Evolutionary conservation across 2,113 vertebrate genomes (phyloP).

Genomic region (Accipiter cooperii): DNA sequence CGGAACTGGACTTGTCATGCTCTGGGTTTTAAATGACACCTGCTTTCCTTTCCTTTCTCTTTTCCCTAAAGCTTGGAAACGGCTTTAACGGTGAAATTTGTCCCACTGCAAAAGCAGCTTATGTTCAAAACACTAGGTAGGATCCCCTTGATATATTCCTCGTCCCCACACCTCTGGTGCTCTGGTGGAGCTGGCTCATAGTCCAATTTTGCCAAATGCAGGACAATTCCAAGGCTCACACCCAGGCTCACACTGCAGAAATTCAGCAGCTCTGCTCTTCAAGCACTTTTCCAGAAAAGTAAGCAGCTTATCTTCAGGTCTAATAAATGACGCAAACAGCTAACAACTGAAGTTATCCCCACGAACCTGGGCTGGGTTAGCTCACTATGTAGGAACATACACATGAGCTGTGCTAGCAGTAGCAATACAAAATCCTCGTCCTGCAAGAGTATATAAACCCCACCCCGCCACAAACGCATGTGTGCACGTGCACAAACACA

Average conservation of each 20-base stretch:
- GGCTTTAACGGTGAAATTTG: not conserved
- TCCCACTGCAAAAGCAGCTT: not conserved
- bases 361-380: not conserved
- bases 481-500: not conserved
- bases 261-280: not conserved
- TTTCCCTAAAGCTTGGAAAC: not conserved
- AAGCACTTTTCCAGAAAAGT: not conserved
- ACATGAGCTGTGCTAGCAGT: rapidly evolving
- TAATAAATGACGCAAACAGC: not conserved
- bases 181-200: not conserved
- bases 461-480: rapidly evolving
- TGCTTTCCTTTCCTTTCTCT: not conserved
- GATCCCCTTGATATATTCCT: not conserved
- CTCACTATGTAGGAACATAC: not conserved
- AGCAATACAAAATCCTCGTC: not conserved
- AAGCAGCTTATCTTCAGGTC: not conserved
- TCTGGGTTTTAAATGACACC: not conserved
- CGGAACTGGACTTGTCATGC: not conserved
- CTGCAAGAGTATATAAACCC: not conserved
- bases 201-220: not conserved
- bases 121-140: not conserved
- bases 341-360: not conserved
- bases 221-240: not conserved
- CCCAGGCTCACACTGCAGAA: not conserved
- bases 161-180: not conserved